Percentiles rank a stretch among this genome's conserved stretches.
Evolutionary conservation across 1,140 invertebrate species (phyloP).

Genomic region (Leptoteleia sp.): DNA sequence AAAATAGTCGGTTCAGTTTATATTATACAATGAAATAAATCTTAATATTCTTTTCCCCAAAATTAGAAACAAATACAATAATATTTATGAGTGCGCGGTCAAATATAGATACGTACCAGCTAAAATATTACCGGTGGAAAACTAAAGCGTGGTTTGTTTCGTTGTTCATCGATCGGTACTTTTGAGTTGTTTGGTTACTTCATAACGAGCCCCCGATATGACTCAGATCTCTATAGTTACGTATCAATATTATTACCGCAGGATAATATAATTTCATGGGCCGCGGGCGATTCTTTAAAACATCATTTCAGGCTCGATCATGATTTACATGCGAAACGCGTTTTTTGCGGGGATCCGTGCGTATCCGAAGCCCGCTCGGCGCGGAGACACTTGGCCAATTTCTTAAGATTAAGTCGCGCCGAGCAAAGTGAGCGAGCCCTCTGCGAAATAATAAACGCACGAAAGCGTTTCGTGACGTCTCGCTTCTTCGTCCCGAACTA

Average conservation of each 20-base stretch:
- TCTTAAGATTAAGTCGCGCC: slow-evolving; percentile 62
- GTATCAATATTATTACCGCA: slow-evolving; percentile 66
- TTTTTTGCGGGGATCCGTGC: slow-evolving; percentile 51
- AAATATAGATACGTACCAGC: too few relatives aligned
- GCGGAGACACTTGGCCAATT: slow-evolving; percentile 67
- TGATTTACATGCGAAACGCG: slow-evolving; percentile 71
- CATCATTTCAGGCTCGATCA: slow-evolving; percentile 17
- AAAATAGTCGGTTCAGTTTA: too few relatives aligned
- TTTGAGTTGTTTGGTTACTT: slow-evolving; percentile 35
- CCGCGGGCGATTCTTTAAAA: slow-evolving; percentile 59
- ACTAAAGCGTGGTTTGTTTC: slow-evolving; percentile 7
- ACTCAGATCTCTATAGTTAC: slow-evolving; percentile 33
- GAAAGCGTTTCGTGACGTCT: slow-evolving; percentile 55
- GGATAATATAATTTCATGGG: slow-evolving; percentile 70
- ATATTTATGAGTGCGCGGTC: too few relatives aligned
- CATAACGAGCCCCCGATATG: slow-evolving; percentile 33
- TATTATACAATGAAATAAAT: too few relatives aligned
- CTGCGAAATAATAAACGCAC: slow-evolving; percentile 18
- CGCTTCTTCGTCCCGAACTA: slow-evolving; percentile 22
- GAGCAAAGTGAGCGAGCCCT: slow-evolving; percentile 19
- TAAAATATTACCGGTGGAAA: background rate
- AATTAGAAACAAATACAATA: too few relatives aligned
- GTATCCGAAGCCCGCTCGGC: slow-evolving; percentile 22
- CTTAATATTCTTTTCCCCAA: too few relatives aligned
- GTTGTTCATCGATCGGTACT: slow-evolving; percentile 26